These are phyloP conservation scores for Hypena proboscidalis DNA, from an alignment of 2,888 invertebrate genomes.

Conservation along the genomic window DNA sequence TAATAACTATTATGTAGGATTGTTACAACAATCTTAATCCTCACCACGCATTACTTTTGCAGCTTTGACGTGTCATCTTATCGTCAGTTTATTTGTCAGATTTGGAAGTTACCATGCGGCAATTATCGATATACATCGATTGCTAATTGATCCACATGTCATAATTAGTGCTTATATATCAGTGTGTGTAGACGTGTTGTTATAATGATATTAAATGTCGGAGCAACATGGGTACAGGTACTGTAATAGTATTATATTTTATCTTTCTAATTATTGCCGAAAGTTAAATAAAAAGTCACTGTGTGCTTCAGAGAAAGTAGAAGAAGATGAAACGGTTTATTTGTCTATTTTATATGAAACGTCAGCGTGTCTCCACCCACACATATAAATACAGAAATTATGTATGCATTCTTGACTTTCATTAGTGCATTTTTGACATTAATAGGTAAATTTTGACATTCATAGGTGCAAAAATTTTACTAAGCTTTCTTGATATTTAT, in stretches of 20 bases:
- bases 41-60: not conserved
- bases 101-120: conserved; percentile 32
- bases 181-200: conserved; percentile 36
- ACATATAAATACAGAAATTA: too few species aligned
- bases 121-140: conserved; percentile 7
- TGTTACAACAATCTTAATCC: not conserved
- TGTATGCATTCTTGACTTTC: too few species aligned
- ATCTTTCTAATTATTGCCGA: not conserved
- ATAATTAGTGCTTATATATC: conserved; percentile 24
- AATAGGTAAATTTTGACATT: too few species aligned
- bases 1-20: too few species aligned
- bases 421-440: too few species aligned
- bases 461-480: too few species aligned
- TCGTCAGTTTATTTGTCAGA: conserved; percentile 15
- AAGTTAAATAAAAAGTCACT: too few species aligned
- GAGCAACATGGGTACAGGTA: conserved; percentile 63
- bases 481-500: too few species aligned
- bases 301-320: too few species aligned
- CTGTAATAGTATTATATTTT: not conserved
- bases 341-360: too few species aligned
- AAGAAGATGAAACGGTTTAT: too few species aligned
- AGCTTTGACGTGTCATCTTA: conserved; percentile 25
- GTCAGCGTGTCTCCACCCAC: too few species aligned
- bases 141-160: conserved; percentile 10
- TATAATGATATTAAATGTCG: conserved; percentile 61